Evolutionary conservation across 1,140 invertebrate species (phyloP), one percentile per base, ranked within the genome.

Genomic region (Sycobia sp.): DNA sequence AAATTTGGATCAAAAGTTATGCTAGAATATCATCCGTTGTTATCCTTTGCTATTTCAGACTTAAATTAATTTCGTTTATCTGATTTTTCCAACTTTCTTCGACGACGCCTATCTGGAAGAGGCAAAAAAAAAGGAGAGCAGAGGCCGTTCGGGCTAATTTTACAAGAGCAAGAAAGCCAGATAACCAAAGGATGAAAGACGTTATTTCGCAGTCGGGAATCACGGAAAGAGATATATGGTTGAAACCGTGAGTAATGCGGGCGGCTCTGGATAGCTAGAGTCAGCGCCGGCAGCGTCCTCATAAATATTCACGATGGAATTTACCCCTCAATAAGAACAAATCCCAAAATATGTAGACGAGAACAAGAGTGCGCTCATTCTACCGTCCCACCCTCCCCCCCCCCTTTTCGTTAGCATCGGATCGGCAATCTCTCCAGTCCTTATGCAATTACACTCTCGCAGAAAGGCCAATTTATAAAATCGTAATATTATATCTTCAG

Each of bases 241-340:
- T n/a, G n/a, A n/a, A n/a, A n/a, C n/a, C n/a, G n/a, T n/a, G n/a
- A n/a, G n/a, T n/a, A n/a, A n/a, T n/a, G 46, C 16, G 50, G 23
- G 58, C 46, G 46, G 22, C 8, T 36, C 29, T 56, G 62, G 44
- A 38, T 47, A n/a, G n/a, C n/a, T n/a, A n/a, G 55, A 61, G 62
- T 51, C 23, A 16, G 46, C 61, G 41, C 56, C 64, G 53, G 67
- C 66, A 62, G 63, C 68, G 57, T 51, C 65, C 69, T 79, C 74
- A 80, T 81, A 74, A 76, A 79, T 81, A 81, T 81, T 81, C 76
- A 79, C 71, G 74, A 78, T 78, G 74, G 78, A 80, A 79, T 80
- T 74, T 78, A 79, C 72, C 73, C 75, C 72, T 78, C 77, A 74
- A 80, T 80, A 81, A 80, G 80, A 80, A 79, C 74, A 70, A 73